Percentiles rank a stretch among this genome's conserved stretches.
Conservation (phyloP, 2,113 vertebrate genomes). For the Takifugu flavidus region DNA sequence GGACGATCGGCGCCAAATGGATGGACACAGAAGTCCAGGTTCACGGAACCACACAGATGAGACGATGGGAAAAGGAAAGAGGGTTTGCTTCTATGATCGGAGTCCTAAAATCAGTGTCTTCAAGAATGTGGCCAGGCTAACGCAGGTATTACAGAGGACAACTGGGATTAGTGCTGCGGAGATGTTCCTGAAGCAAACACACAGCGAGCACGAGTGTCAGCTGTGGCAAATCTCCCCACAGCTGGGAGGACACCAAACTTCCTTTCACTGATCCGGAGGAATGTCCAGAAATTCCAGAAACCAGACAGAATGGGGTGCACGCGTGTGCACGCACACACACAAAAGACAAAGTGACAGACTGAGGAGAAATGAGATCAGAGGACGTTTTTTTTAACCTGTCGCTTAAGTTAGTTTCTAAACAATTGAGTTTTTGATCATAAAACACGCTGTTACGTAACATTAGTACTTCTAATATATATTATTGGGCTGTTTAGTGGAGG, state of each 20-base stretch:
- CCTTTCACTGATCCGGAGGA: constrained; percentile 59
- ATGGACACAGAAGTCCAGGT: too few species aligned
- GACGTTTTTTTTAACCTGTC: background rate
- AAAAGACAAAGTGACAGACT: constrained; percentile 7
- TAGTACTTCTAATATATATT: too few species aligned
- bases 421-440: too few species aligned
- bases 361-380: constrained; percentile 13
- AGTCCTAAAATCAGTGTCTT: background rate
- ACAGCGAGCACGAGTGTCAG: constrained; percentile 27
- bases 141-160: background rate
- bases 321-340: constrained; percentile 25
- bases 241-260: constrained; percentile 62
- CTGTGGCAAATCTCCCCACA: constrained; percentile 50
- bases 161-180: background rate
- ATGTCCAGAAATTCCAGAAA: constrained; percentile 52
- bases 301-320: constrained; percentile 16
- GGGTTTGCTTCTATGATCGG: background rate
- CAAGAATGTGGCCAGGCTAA: background rate
- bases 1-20: too few species aligned
- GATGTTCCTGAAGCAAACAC: constrained; percentile 6
- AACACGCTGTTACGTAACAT: too few species aligned
- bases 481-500: too few species aligned
- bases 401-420: too few species aligned
- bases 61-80: too few species aligned
- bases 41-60: too few species aligned